Conservation (phyloP, 2,113 vertebrate genomes). For the Hepsetus odoe region DNA sequence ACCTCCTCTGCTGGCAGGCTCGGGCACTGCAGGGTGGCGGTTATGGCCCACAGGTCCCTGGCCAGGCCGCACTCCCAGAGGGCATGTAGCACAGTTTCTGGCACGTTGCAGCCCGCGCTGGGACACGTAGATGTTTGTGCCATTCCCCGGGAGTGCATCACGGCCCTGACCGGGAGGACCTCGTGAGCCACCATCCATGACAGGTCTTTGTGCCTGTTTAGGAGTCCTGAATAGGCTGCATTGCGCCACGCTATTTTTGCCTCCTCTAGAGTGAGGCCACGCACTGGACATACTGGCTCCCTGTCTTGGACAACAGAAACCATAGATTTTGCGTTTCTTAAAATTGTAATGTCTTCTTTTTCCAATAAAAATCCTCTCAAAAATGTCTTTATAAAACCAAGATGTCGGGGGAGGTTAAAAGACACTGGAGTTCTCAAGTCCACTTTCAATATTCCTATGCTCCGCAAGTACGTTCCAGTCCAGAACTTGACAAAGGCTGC, state of each 20-base stretch:
- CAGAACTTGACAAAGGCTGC: background rate
- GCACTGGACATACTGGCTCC: background rate
- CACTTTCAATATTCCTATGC: accelerated
- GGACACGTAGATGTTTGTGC: background rate
- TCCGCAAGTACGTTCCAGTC: background rate
- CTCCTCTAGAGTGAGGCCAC: too few species aligned
- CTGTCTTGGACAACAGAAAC: too few species aligned
- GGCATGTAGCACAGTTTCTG: constrained; percentile 22
- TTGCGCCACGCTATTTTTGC: background rate
- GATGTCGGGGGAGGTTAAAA: background rate
- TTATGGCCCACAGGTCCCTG: constrained; percentile 36
- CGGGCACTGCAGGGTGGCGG: constrained; percentile 32
- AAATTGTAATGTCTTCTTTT: background rate
- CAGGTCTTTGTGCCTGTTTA: background rate
- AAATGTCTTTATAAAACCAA: constrained; percentile 8
- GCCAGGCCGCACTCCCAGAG: constrained; percentile 41
- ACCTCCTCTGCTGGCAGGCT: constrained; percentile 36
- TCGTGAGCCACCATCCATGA: constrained; percentile 26
- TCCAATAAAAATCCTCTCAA: background rate
- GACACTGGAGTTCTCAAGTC: constrained; percentile 2
- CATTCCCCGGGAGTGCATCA: constrained; percentile 40
- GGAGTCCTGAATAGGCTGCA: background rate
- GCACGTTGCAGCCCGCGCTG: background rate
- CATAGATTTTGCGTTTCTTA: too few species aligned
- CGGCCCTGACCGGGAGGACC: constrained; percentile 24